Percentiles rank a stretch among this genome's conserved stretches.
These are phyloP conservation scores for Pemphredon lugubris DNA, from an alignment of 2,888 invertebrate species.

Conservation along the genomic window DNA sequence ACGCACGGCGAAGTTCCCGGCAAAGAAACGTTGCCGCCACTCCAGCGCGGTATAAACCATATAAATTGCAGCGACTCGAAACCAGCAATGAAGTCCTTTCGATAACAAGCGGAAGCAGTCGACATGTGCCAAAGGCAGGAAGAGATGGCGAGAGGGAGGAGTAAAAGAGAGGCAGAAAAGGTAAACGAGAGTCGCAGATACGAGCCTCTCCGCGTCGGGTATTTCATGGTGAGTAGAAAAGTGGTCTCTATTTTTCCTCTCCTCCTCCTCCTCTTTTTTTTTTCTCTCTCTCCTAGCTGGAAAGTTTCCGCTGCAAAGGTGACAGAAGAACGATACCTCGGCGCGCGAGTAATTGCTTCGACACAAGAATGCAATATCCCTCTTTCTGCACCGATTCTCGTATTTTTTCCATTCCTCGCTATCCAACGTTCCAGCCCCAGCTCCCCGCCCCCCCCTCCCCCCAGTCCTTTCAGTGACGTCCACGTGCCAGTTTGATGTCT, in stretches of 20 bases:
- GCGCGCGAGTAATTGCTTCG: constrained; percentile 72
- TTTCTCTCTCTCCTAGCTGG: constrained; percentile 5
- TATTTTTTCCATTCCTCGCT: no score
- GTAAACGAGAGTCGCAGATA: constrained; percentile 50
- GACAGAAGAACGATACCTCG: constrained; percentile 53
- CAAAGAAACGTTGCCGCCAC: not conserved
- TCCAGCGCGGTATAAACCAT: not conserved
- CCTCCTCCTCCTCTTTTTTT: not conserved
- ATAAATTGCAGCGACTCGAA: constrained; percentile 31
- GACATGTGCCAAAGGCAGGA: constrained; percentile 48
- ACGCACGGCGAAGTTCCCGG: not conserved
- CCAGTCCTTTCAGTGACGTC: constrained; percentile 24
- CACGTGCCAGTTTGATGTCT: constrained; percentile 55
- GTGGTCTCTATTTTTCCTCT: constrained; percentile 12
- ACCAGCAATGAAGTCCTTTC: constrained; percentile 57
- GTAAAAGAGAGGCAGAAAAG: constrained; percentile 28
- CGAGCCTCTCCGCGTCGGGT: constrained; percentile 51
- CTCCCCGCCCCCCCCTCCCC: not conserved
- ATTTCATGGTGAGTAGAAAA: constrained; percentile 41
- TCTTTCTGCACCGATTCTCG: constrained; percentile 47
- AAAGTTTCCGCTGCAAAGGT: constrained; percentile 43
- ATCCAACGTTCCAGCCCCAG: no score
- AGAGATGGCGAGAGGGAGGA: not conserved
- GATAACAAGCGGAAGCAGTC: constrained; percentile 32
- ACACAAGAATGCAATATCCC: constrained; percentile 74